phyloP scores from a whole-genome alignment of 2,888 invertebrate species.

The Drymonia ruficornis region DNA sequence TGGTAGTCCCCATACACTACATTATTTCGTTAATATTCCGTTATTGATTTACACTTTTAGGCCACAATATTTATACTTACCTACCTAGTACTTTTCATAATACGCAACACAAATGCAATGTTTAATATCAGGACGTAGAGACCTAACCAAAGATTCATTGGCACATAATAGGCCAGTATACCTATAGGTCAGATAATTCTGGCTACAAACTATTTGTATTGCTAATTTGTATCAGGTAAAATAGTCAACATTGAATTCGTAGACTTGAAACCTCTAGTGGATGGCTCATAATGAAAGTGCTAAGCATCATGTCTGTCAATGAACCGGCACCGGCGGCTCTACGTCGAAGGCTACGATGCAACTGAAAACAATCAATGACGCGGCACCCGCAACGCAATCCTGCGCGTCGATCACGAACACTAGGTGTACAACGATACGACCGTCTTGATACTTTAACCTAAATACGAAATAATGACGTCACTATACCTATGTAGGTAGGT shows the following conservation, averaged over 20 bases:
- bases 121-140: no score
- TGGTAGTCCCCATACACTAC: no score
- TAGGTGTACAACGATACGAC: slow-evolving; percentile 33
- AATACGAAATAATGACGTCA: neutral
- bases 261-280: neutral
- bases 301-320: slow-evolving; percentile 29
- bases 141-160: no score
- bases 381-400: slow-evolving; percentile 58
- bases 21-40: neutral
- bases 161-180: no score
- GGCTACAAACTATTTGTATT: no score
- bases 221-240: no score
- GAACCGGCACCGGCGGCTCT: slow-evolving; percentile 26
- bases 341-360: slow-evolving; percentile 54
- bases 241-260: neutral
- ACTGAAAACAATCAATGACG: slow-evolving; percentile 61
- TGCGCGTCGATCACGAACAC: slow-evolving; percentile 21
- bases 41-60: neutral
- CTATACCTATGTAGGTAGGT: no score
- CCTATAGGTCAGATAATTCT: no score
- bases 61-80: neutral
- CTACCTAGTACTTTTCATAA: neutral
- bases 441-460: slow-evolving; percentile 19
- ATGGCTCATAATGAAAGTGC: slow-evolving; percentile 8
- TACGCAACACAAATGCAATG: neutral